Evolutionary conservation across 30 jellyfish, hydroid and myxozoan genomes (phyloP).

Genomic region (Aurelia aurita): DNA sequence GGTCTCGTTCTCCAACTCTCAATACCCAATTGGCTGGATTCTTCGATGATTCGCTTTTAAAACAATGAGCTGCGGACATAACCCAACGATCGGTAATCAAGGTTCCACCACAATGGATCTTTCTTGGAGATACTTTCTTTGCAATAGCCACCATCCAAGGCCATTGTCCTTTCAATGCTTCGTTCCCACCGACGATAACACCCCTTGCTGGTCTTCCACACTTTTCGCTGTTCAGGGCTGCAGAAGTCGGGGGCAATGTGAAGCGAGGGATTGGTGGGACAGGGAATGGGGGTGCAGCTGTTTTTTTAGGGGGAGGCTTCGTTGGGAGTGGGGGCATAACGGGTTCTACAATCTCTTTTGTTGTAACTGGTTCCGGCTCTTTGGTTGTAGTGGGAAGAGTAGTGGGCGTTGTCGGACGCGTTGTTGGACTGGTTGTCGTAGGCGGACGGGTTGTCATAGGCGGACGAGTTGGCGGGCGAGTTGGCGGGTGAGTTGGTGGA

Average conservation of each 20-base stretch:
- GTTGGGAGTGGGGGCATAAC: slow-evolving; percentile 41
- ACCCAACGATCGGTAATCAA: slow-evolving; percentile 72
- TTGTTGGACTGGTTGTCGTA: background rate
- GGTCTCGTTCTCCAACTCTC: slow-evolving; percentile 64
- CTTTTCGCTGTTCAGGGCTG: slow-evolving; percentile 31
- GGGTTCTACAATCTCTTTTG: slow-evolving; percentile 11
- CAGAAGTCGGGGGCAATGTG: slow-evolving; percentile 41
- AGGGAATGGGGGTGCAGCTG: slow-evolving; percentile 10
- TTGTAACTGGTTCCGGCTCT: slow-evolving; percentile 35
- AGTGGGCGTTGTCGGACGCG: background rate
- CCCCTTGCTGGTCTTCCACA: slow-evolving; percentile 31
- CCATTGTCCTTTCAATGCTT: slow-evolving; percentile 45
- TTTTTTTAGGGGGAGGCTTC: background rate
- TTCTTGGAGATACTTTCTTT: slow-evolving; percentile 15
- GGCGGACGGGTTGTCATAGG: slow-evolving; percentile 24
- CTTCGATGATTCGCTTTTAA: slow-evolving; percentile 10
- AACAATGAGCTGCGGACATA: slow-evolving; percentile 78
- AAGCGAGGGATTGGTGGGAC: slow-evolving; percentile 1
- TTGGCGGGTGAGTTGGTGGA: slow-evolving; percentile 23
- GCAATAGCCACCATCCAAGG: slow-evolving; percentile 82
- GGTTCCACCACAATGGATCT: slow-evolving; percentile 69
- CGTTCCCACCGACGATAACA: slow-evolving; percentile 59
- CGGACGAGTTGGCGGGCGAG: slow-evolving; percentile 12
- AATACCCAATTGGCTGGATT: slow-evolving; percentile 26
- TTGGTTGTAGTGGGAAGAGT: slow-evolving; percentile 12